Evolutionary conservation across 2,888 invertebrate species (phyloP), one percentile per base, ranked within the genome.

Genomic region (Pristionchus maxplancki): DNA sequence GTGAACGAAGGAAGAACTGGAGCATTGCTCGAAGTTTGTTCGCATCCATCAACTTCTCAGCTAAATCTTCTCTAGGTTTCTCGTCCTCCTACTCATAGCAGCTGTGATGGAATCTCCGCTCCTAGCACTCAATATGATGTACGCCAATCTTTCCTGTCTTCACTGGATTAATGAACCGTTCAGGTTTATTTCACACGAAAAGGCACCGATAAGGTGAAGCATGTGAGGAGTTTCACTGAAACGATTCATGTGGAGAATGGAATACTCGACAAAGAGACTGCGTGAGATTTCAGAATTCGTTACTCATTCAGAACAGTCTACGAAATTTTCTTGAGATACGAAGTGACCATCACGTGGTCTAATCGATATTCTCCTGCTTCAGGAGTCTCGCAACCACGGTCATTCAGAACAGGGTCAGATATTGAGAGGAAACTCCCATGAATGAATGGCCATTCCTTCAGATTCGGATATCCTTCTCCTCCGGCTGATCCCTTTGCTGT

Each of bases 261-360:
- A 17, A 93, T 93, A 88, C 90, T 94, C 48, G 94, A 94, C 88
- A 94, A 94, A 85, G 94, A 94, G 87, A 94, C 94, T 0, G 94
- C 94, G 91, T 94, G 91, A 87, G 81, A 44, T 24, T 11, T 44
- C 44, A n/a, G 44, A 40, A 58, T 67, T 44, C 5, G 9, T 37
- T 48, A 31, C 24, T 84, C 15, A 58, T 58, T 31, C 44, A 20
- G 13, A 3, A 50, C 34, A n/a, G 4, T 24, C 34, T 34, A 15
- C 37, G 37, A 58, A 28, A 48, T 24, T 67, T 9, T 37, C 5
- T 64, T 85, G 13, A 93, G 92, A 67, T 93, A 94, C 82, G 94
- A 93, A 20, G 93, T 94, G 0, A 92, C 92, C 24, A 91, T 94
- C 0, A 90, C 94, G 13, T 94, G 94, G 94, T 89, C 92, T 44